phyloP scores from a whole-genome alignment of 2,797 vertebrate species.

The Fistularia tabacaria region DNA sequence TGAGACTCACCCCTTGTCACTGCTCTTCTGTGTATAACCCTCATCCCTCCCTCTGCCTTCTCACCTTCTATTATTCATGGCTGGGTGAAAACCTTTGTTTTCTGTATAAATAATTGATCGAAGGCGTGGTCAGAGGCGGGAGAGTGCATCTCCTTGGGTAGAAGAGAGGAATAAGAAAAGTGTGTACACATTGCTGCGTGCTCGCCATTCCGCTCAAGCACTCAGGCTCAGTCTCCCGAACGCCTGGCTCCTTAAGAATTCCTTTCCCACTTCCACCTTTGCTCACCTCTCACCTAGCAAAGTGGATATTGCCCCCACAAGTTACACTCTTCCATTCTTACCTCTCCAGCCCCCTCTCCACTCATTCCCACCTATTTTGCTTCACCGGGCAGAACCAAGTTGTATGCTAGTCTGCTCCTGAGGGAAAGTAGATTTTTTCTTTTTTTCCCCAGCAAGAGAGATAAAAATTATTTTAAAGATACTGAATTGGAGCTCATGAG shows the following conservation, averaged over 20 bases:
- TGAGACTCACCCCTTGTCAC: conserved; percentile 45
- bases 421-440: no score
- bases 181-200: conserved; percentile 6
- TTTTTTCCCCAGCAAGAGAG: no score
- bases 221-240: conserved; percentile 11
- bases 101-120: conserved; percentile 70
- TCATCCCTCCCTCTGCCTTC: conserved; percentile 54
- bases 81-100: conserved; percentile 68
- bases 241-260: conserved; percentile 44
- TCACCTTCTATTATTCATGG: conserved; percentile 70
- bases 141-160: conserved; percentile 35
- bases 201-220: conserved; percentile 22
- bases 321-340: conserved; percentile 7
- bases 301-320: conserved; percentile 29
- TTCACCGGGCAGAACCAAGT: conserved; percentile 2
- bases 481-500: conserved; percentile 8
- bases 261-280: conserved; percentile 31
- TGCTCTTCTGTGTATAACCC: conserved; percentile 49
- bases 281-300: conserved; percentile 48
- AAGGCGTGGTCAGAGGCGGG: conserved; percentile 53
- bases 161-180: conserved; percentile 44
- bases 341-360: conserved; percentile 3
- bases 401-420: conserved; percentile 5
- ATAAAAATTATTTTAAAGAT: not conserved
- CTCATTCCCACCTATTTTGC: conserved; percentile 10